phyloP scores from a whole-genome alignment of 2,113 vertebrate species.

The Benitochromis conjunctus region DNA sequence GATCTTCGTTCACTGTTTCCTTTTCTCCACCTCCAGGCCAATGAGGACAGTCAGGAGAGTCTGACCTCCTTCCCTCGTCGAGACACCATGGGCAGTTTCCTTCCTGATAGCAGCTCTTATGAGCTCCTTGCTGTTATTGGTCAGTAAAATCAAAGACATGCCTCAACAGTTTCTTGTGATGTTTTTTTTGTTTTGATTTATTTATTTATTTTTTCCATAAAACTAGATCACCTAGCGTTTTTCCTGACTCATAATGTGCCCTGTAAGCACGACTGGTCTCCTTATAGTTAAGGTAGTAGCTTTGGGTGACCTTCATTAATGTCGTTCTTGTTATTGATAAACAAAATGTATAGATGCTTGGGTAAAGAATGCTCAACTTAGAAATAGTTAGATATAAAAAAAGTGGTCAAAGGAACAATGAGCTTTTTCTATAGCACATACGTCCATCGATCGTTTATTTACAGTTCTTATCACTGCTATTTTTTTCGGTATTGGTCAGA shows the following conservation, averaged over 20 bases:
- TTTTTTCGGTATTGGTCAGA: neutral
- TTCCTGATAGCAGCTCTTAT: constrained; percentile 86
- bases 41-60: constrained; percentile 93
- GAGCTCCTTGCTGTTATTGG: constrained; percentile 88
- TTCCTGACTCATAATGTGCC: neutral
- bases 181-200: neutral
- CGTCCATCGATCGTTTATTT: neutral
- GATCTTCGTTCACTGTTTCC: neutral
- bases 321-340: neutral
- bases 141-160: constrained; percentile 41
- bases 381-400: neutral
- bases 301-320: neutral
- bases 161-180: neutral
- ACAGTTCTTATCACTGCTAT: rapidly evolving
- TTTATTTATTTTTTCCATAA: neutral
- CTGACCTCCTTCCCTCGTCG: constrained; percentile 81
- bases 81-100: constrained; percentile 89
- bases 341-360: neutral
- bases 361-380: neutral
- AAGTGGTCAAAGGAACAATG: neutral
- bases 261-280: neutral
- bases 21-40: constrained; percentile 71
- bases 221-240: neutral
- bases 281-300: neutral
- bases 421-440: neutral